These are phyloP conservation scores for Pseudolaguvia tuberculata DNA, from an alignment of 2,113 vertebrate genomes.

Conservation along the genomic window DNA sequence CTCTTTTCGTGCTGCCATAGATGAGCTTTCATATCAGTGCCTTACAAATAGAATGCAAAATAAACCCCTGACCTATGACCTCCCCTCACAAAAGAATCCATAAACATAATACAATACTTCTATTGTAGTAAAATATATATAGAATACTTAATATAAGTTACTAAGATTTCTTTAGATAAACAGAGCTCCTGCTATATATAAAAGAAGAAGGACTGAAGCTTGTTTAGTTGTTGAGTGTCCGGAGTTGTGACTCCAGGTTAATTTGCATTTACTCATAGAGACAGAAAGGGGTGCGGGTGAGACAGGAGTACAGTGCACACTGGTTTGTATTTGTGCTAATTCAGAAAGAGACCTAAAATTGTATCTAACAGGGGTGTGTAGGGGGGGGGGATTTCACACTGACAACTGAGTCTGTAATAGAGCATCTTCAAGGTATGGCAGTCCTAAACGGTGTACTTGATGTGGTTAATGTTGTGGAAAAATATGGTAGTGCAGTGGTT, in stretches of 20 bases:
- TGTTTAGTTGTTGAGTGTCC: conserved; percentile 41
- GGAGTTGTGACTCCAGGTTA: not conserved
- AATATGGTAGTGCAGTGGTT: no score
- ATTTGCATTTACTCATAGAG: not conserved
- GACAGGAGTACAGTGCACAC: conserved; percentile 1
- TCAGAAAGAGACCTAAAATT: not conserved
- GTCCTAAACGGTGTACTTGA: no score
- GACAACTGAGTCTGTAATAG: no score
- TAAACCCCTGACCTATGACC: conserved; percentile 10
- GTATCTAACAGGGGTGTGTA: conserved; percentile 4
- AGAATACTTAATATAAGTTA: conserved; percentile 68
- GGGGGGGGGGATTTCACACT: no score
- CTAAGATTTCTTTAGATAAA: conserved; percentile 56
- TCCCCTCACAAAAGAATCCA: not conserved
- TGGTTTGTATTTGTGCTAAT: conserved; percentile 6
- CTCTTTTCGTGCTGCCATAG: conserved; percentile 50
- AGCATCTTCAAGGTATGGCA: no score
- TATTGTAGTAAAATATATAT: conserved; percentile 60
- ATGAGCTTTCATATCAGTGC: conserved; percentile 40
- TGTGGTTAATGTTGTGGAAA: no score
- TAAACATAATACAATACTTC: conserved; percentile 55
- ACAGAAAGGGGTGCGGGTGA: conserved; percentile 3
- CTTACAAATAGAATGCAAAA: conserved; percentile 39
- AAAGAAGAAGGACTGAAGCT: conserved; percentile 53
- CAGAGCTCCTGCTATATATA: conserved; percentile 50